Base-by-base conservation (phyloP, 2,113 vertebrate genomes). In the Ahaetulla prasina region DNA sequence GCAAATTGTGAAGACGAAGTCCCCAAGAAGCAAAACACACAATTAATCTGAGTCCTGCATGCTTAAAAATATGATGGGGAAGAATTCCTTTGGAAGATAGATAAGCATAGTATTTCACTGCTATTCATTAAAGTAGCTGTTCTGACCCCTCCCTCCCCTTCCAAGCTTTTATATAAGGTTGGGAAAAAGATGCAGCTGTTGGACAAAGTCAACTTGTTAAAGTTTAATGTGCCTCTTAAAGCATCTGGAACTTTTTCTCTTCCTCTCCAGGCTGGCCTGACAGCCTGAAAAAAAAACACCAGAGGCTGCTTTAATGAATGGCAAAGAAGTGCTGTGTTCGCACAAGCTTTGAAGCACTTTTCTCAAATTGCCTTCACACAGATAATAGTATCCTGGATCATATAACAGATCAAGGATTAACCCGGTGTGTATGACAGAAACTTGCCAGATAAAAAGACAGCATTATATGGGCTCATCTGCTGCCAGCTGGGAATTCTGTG, bases 1-100 rank as follows among this genome's bases (percentile, higher is more conserved):
- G 87, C 27, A 93, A 93, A 14, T n/a, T n/a, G n/a, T 90, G 74
- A 94, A 92, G 91, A 85, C 95, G 91, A 94, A 85, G 96, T 90
- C 94, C 74, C 2, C 16, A 80, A 9, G 43, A 80, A 80, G 3
- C 74, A 80, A 80, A 80, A 80, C 18, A 43, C 30, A 35, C 35
- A 80, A 43, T 80, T 80, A 39, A 43, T 80, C 43, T 39, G 74
- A 80, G 8, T 8, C 20, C 18, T 80, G 35, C 35, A 80, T 80
- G 35, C 35, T 43, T 43, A 43, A 43, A 80, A 80, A 80, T 68
- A 22, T 39, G 18, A 80, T 4, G 74, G 43, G 35, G 68, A 39
- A 80, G 7, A 43, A 9, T 43, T 80, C 74, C 18, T 80, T 80
- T 43, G 18, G 35, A 80, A 20, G 18, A 8, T 80, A 80, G 1